Evolutionary conservation across 2,888 invertebrate species (phyloP).

Genomic region (Papilio gigon): DNA sequence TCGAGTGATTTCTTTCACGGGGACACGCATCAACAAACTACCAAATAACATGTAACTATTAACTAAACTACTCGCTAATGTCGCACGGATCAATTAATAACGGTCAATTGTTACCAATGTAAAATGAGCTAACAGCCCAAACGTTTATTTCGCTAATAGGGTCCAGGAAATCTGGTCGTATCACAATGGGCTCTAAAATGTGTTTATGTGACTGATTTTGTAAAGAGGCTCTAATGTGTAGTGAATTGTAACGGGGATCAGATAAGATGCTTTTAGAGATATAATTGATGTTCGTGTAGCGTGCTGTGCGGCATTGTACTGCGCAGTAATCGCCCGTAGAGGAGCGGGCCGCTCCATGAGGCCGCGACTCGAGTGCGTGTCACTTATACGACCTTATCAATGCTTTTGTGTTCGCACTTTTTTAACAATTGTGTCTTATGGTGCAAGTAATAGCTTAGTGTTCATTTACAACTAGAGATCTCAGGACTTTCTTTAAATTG

Average conservation of each 20-base stretch:
- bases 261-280: constrained; percentile 55
- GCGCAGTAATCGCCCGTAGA: constrained; percentile 39
- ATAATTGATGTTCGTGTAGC: constrained; percentile 54
- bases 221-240: constrained; percentile 50
- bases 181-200: constrained; percentile 49
- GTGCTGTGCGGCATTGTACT: constrained; percentile 36
- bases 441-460: neutral
- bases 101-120: constrained; percentile 9
- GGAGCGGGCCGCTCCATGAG: constrained; percentile 43
- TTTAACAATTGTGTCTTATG: neutral
- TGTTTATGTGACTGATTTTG: constrained; percentile 66
- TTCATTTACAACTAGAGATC: too few relatives aligned
- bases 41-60: constrained; percentile 35
- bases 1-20: constrained; percentile 31
- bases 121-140: constrained; percentile 8
- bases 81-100: constrained; percentile 33
- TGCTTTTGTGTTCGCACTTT: neutral
- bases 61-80: constrained; percentile 15
- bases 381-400: constrained; percentile 1
- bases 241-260: constrained; percentile 51
- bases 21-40: constrained; percentile 31
- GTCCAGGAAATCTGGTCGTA: constrained; percentile 48
- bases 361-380: constrained; percentile 5
- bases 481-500: too few relatives aligned
- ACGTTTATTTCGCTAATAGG: neutral